These are phyloP conservation scores for Drosophila emarginata DNA, from an alignment of 2,888 invertebrate species.

Conservation along the genomic window DNA sequence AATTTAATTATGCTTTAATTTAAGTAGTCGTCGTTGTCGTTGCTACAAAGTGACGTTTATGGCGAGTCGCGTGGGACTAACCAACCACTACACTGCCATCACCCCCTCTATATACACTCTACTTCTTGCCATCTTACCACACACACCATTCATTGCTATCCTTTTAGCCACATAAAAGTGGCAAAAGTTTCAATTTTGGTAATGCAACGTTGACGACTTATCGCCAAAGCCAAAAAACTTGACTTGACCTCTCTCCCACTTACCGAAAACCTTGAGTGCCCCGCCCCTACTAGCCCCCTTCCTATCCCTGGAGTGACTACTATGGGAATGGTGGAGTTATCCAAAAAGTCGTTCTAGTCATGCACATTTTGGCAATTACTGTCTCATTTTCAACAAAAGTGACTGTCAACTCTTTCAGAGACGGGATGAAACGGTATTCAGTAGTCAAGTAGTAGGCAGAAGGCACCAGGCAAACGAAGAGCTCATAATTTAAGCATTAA, in stretches of 20 bases:
- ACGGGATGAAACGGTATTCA: slow-evolving; percentile 12
- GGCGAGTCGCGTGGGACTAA: slow-evolving; percentile 20
- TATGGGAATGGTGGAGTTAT: neutral
- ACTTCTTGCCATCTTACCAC: neutral
- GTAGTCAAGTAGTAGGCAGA: neutral
- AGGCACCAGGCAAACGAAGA: slow-evolving; percentile 30
- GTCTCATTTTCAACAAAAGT: slow-evolving; percentile 72
- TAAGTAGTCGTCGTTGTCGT: slow-evolving; percentile 68
- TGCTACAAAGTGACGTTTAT: slow-evolving; percentile 63
- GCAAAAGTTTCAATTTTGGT: slow-evolving; percentile 64
- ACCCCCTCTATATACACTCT: neutral
- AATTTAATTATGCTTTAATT: slow-evolving; percentile 80
- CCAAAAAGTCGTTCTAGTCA: slow-evolving; percentile 52
- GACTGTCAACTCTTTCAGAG: slow-evolving; percentile 66
- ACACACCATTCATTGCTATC: neutral
- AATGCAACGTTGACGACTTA: slow-evolving; percentile 61
- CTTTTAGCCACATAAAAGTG: slow-evolving; percentile 41
- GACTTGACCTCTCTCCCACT: slow-evolving; percentile 32
- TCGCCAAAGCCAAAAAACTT: slow-evolving; percentile 44
- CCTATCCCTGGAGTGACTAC: slow-evolving; percentile 26
- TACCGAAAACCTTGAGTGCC: slow-evolving; percentile 16
- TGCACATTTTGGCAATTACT: slow-evolving; percentile 71
- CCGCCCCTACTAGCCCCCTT: too few relatives aligned
- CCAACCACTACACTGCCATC: neutral
- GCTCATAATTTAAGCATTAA: slow-evolving; percentile 78